Percentiles rank a stretch among this genome's conserved stretches.
Evolutionary conservation across 2,113 vertebrate genomes (phyloP).

Genomic region (Megaceryle maxima): DNA sequence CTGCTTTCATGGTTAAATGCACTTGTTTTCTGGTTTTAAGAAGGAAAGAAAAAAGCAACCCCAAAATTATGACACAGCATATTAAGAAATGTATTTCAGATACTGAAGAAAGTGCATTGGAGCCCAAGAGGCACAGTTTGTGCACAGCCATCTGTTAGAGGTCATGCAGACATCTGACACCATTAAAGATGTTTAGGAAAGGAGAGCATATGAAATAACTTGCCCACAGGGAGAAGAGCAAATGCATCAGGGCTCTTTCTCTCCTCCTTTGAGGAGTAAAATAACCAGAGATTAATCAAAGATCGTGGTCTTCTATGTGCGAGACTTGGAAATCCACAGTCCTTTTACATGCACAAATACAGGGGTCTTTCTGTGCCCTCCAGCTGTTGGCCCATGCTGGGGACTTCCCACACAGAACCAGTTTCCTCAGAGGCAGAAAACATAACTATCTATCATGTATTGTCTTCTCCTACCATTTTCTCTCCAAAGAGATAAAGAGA

Average conservation of each 20-base stretch:
- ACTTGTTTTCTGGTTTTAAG: conserved; percentile 9
- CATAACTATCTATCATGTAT: rapidly evolving
- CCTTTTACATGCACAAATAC: not conserved
- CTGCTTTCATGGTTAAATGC: conserved; percentile 55
- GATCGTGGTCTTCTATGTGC: not conserved
- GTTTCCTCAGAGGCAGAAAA: not conserved
- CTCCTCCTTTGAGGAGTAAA: not conserved
- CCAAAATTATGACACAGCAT: not conserved
- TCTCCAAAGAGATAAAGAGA: not conserved
- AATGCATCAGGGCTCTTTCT: not conserved
- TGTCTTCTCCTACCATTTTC: not conserved
- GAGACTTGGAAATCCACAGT: not conserved
- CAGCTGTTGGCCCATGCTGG: not conserved
- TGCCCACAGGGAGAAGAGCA: too few species aligned
- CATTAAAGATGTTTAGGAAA: not conserved
- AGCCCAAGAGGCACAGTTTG: not conserved
- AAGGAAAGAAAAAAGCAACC: not conserved
- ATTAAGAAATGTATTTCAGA: not conserved
- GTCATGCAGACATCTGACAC: not conserved
- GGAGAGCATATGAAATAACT: not conserved
- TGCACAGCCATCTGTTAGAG: not conserved
- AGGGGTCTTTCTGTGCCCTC: not conserved
- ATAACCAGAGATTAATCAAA: not conserved
- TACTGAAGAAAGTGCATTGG: not conserved
- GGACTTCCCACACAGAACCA: not conserved